Evolutionary conservation across 2,888 invertebrate genomes (phyloP).

Genomic region (Sminthurides aquaticus): DNA sequence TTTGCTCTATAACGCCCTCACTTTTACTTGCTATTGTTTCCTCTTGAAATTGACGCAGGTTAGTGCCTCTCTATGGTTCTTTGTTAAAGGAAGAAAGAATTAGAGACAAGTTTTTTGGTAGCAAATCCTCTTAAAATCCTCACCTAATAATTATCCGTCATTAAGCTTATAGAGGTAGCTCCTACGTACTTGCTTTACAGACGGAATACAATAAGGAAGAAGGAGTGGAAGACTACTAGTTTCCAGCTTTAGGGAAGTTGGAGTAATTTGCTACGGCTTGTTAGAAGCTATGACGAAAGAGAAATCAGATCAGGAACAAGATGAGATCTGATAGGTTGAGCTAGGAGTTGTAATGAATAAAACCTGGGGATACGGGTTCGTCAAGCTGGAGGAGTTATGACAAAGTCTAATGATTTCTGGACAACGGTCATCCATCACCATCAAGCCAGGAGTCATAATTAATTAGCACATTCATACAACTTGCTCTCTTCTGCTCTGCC

Average conservation of each 20-base stretch:
- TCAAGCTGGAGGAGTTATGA: no score
- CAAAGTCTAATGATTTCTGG: neutral
- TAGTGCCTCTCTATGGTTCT: no score
- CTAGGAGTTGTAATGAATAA: no score
- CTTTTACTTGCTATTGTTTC: no score
- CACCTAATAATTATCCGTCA: slow-evolving; percentile 4
- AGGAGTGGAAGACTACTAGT: neutral
- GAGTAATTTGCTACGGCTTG: no score
- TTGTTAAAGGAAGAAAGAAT: neutral
- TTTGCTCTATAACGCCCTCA: no score
- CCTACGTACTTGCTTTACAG: no score
- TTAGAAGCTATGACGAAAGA: neutral
- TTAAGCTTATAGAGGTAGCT: neutral
- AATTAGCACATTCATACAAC: neutral
- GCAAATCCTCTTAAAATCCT: neutral
- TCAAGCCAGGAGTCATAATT: neutral
- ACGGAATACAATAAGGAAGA: slow-evolving; percentile 8
- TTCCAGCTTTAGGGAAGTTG: neutral
- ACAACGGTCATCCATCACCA: neutral
- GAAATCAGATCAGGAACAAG: neutral
- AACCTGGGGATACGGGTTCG: no score
- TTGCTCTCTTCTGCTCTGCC: no score
- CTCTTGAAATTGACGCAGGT: no score
- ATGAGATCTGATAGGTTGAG: no score
- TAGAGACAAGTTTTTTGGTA: neutral